phyloP scores from a whole-genome alignment of 2,797 vertebrate genomes.

The Neomorphus geoffroyi region DNA sequence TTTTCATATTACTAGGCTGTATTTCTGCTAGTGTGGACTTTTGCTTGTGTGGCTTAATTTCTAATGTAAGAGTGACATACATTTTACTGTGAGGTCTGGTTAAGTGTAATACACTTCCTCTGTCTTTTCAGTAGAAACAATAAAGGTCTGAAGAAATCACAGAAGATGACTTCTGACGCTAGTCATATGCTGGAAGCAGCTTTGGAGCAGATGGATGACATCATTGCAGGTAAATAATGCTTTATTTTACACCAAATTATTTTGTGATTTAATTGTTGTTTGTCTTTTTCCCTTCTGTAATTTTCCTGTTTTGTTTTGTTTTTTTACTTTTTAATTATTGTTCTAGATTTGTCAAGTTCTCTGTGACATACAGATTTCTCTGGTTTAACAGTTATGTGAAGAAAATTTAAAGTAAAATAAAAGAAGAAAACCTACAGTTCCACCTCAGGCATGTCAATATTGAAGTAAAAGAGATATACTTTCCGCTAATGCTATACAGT shows the following conservation, averaged over 20 bases:
- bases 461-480: neutral
- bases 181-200: conserved; percentile 89
- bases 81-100: neutral
- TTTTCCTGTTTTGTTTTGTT: neutral
- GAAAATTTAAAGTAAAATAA: neutral
- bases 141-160: neutral
- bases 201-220: conserved; percentile 92
- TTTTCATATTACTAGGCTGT: neutral
- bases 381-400: neutral
- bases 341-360: neutral
- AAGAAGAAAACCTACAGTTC: rapidly evolving
- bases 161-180: conserved; percentile 85
- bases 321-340: neutral
- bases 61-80: neutral
- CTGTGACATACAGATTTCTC: neutral
- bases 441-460: neutral
- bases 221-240: conserved; percentile 86
- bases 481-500: neutral
- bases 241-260: neutral
- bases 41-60: neutral
- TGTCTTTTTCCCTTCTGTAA: neutral
- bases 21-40: neutral
- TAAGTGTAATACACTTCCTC: neutral
- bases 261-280: neutral
- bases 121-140: conserved; percentile 59